Evolutionary conservation across 2,888 invertebrate genomes (phyloP).

Genomic region (Onthophagus sagittarius): DNA sequence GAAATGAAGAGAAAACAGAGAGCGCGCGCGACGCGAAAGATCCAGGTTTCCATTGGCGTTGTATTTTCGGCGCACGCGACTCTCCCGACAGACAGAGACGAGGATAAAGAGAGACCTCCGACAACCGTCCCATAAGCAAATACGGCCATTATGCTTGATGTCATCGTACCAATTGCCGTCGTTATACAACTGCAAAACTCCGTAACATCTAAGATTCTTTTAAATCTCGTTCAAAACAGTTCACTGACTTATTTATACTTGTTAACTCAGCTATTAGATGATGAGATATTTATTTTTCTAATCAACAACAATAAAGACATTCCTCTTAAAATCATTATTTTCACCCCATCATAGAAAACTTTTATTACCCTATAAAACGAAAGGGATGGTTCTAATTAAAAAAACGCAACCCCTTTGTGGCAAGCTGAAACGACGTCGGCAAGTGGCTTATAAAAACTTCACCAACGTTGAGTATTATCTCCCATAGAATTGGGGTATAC

Average conservation of each 20-base stretch:
- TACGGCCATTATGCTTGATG: constrained; percentile 48
- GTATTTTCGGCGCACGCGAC: constrained; percentile 37
- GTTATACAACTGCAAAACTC: not conserved
- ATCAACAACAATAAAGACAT: no score
- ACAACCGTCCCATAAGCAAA: constrained; percentile 22
- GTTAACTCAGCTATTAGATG: no score
- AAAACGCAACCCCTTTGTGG: not conserved
- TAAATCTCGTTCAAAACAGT: not conserved
- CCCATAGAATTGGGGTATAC: not conserved
- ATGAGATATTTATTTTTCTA: no score
- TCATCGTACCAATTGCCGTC: constrained; percentile 37
- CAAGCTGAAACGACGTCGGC: not conserved
- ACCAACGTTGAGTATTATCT: not conserved
- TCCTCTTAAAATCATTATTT: no score
- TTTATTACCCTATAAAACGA: no score
- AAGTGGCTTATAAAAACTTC: not conserved
- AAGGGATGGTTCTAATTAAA: not conserved
- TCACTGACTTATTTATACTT: no score
- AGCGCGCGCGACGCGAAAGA: constrained; percentile 43
- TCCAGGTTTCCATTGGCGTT: constrained; percentile 44
- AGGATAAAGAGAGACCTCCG: not conserved
- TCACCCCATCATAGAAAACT: no score
- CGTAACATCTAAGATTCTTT: not conserved
- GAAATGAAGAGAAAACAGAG: constrained; percentile 49
- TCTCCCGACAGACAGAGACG: not conserved